Evolutionary conservation across 2,888 invertebrate genomes (phyloP).

Genomic region (Gerris lacustris): DNA sequence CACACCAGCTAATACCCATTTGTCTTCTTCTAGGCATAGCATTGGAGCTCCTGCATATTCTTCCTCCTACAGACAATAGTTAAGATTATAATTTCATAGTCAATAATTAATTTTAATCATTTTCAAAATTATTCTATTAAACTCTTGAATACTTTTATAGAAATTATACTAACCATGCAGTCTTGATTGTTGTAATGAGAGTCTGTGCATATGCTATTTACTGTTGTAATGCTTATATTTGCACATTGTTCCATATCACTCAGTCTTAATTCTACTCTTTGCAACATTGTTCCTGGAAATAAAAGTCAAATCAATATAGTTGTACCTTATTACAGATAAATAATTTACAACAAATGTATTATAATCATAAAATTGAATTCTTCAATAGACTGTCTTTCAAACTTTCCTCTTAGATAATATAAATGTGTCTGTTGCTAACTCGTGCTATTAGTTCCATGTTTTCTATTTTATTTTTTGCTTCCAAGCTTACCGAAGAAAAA

Average conservation of each 20-base stretch:
- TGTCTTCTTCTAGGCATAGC: conserved; percentile 60
- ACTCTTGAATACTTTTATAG: background rate
- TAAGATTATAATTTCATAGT: conserved; percentile 6
- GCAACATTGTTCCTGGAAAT: conserved; percentile 52
- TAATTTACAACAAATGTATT: no score
- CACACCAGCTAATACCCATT: conserved; percentile 69
- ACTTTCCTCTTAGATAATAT: no score
- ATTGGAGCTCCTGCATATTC: conserved; percentile 79
- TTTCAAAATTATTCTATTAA: background rate
- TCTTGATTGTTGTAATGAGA: conserved; percentile 65
- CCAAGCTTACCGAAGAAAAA: no score
- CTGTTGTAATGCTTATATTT: conserved; percentile 70
- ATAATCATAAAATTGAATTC: no score
- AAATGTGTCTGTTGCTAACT: no score
- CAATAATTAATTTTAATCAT: conserved; percentile 22
- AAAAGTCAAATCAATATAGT: background rate
- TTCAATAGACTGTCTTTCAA: no score
- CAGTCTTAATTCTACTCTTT: conserved; percentile 63
- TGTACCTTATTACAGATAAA: no score
- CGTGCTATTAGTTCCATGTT: no score
- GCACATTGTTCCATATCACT: conserved; percentile 71
- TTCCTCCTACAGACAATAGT: conserved; percentile 52
- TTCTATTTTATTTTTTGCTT: no score
- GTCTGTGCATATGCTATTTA: conserved; percentile 72
- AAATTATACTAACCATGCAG: conserved; percentile 56